A percentile compares a stretch with the other conserved stretches of the same genome.
phyloP scores from a whole-genome alignment of 2,888 invertebrate genomes.

The Alentia gelatinosa region DNA sequence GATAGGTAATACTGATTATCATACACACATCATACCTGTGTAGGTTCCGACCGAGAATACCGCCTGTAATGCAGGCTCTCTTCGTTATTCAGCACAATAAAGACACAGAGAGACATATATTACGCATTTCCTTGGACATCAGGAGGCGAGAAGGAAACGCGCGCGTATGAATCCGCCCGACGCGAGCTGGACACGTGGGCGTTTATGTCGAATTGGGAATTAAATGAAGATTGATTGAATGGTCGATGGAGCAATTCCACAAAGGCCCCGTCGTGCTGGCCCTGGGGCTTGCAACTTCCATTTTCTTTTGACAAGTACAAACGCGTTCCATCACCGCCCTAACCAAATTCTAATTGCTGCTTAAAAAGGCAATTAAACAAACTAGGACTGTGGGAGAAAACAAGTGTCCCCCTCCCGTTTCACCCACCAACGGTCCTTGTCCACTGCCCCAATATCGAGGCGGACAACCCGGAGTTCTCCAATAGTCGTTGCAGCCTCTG shows the following conservation, averaged over 20 bases:
- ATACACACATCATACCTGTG: no score
- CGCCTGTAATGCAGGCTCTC: no score
- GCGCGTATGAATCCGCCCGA: no score
- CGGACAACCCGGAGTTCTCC: no score
- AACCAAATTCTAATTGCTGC: background rate
- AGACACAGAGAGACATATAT: no score
- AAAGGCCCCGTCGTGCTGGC: background rate
- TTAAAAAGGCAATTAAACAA: background rate
- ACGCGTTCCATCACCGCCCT: background rate
- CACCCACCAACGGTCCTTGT: background rate
- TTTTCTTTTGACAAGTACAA: slow-evolving; percentile 17
- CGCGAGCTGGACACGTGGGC: background rate
- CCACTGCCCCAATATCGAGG: no score
- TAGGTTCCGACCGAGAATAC: no score
- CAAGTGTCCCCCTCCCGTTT: background rate
- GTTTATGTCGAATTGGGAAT: background rate
- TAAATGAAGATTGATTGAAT: slow-evolving; percentile 1
- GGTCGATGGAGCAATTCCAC: background rate
- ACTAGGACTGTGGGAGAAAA: background rate
- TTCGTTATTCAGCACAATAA: no score
- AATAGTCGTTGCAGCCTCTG: background rate
- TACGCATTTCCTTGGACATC: no score
- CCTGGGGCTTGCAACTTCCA: background rate
- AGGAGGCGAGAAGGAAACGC: no score
- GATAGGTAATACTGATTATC: no score